Base-by-base conservation (phyloP, 2,113 vertebrate genomes). In the Corydoras maculifer region DNA sequence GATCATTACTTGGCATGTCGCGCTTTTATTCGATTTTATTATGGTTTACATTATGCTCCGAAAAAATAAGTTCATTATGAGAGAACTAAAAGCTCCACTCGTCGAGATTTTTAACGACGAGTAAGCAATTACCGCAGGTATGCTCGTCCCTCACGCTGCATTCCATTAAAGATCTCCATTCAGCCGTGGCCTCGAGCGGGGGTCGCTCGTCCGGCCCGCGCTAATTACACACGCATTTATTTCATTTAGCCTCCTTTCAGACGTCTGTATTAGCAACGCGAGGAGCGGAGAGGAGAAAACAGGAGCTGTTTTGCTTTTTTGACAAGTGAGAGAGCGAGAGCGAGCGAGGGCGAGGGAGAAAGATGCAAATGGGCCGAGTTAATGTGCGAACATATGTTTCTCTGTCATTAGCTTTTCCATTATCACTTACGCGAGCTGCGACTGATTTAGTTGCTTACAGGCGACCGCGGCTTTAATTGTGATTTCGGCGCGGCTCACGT, bases 301-400 rank as follows among this genome's bases (percentile, higher is more conserved):
- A 2, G 51, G 66, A 59, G 63, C 51, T 31, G 54, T 63, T 60
- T 63, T 63, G 32, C 15, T 25, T 71, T 70, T 68, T 67, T 70
- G 53, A 32, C 10, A 30, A 58, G 15, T 57, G 60, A 55, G 77
- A 75, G 30, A 51, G 18, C 73, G 11, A 60, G 49, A 69, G 18
- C 63, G 57, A 69, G 53, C 55, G 54, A 68, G 43, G 48, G 59
- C 74, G 57, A 62, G 58, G 57, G 59, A 70, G 31, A 61, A 8
- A 67, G 60, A 79, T 68, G 70, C 70, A 69, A 72, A 69, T 71
- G 65, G 72, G 58, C 50, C 59, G 6, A 69, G 58, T 18, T 77
- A 77, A 80, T 80, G 78, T 77, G 78, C 73, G 78, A 77, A 77
- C 75, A 80, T 80, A 77, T 75, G 78, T 80, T 77, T 43, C 18